Conservation (phyloP, 2,888 invertebrate genomes). For the Gastrophysa polygoni region DNA sequence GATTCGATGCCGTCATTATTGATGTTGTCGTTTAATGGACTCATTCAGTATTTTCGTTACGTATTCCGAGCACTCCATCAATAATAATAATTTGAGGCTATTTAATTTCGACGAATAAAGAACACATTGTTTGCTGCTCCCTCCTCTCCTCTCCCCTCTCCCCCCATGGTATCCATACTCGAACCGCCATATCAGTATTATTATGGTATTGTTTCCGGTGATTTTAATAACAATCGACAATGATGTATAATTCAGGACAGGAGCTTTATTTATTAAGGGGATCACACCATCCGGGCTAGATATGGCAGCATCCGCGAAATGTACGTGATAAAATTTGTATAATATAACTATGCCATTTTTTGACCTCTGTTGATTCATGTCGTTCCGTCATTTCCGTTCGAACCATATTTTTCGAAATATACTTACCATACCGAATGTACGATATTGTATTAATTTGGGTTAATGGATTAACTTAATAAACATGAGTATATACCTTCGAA, state of each 20-base stretch:
- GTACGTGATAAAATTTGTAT: not conserved
- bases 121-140: constrained; percentile 7
- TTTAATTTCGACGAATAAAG: constrained; percentile 4
- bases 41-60: not conserved
- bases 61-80: not conserved
- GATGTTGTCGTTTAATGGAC: not conserved
- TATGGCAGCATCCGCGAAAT: not conserved
- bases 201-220: constrained; percentile 26
- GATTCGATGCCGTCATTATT: not conserved
- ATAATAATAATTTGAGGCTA: constrained; percentile 1
- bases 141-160: too few relatives aligned
- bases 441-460: too few relatives aligned
- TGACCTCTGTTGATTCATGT: too few relatives aligned
- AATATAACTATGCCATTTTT: too few relatives aligned
- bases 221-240: constrained; percentile 27
- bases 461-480: too few relatives aligned
- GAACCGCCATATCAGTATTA: constrained; percentile 18
- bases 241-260: constrained; percentile 28
- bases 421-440: too few relatives aligned
- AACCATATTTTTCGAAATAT: too few relatives aligned
- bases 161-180: constrained; percentile 5
- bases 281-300: not conserved
- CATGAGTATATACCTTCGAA: too few relatives aligned
- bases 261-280: constrained; percentile 11
- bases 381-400: too few relatives aligned